These are phyloP conservation scores for Microctenopoma stevenorrisi DNA, from an alignment of 2,797 vertebrate species.

Conservation along the genomic window DNA sequence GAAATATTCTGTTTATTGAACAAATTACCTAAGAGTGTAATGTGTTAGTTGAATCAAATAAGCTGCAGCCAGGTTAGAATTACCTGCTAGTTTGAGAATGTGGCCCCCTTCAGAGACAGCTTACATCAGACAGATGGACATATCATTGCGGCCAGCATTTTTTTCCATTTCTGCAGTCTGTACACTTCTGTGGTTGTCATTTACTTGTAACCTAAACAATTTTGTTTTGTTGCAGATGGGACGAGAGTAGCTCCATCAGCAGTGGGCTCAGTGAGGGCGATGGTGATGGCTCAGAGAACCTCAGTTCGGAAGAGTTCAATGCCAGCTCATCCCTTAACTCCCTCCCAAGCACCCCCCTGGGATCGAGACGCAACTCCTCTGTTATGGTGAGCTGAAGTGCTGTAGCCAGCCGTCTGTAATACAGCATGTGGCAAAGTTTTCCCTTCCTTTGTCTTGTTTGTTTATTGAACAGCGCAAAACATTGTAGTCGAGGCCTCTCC, in stretches of 20 bases:
- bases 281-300: constrained; percentile 90
- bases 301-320: constrained; percentile 98
- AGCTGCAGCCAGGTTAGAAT: constrained; percentile 52
- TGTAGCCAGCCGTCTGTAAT: constrained; percentile 2
- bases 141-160: constrained; percentile 18
- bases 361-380: constrained; percentile 93
- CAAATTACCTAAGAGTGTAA: constrained; percentile 37
- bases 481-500: constrained; percentile 8
- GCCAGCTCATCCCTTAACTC: constrained; percentile 97
- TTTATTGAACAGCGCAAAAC: constrained; percentile 19
- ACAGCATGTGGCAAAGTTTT: constrained; percentile 10
- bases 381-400: constrained; percentile 86
- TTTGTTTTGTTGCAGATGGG: constrained; percentile 88
- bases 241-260: constrained; percentile 99
- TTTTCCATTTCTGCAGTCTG: constrained; percentile 5
- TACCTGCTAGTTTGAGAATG: constrained; percentile 65
- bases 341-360: constrained; percentile 92
- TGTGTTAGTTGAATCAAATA: constrained; percentile 38
- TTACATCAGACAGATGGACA: constrained; percentile 61
- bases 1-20: constrained; percentile 7
- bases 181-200: constrained; percentile 3
- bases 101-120: constrained; percentile 41
- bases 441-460: constrained; percentile 18
- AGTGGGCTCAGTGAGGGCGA: constrained; percentile 95
- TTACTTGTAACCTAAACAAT: neutral